Conservation (phyloP, 2,888 invertebrate genomes). For the Thalpophila matura region DNA sequence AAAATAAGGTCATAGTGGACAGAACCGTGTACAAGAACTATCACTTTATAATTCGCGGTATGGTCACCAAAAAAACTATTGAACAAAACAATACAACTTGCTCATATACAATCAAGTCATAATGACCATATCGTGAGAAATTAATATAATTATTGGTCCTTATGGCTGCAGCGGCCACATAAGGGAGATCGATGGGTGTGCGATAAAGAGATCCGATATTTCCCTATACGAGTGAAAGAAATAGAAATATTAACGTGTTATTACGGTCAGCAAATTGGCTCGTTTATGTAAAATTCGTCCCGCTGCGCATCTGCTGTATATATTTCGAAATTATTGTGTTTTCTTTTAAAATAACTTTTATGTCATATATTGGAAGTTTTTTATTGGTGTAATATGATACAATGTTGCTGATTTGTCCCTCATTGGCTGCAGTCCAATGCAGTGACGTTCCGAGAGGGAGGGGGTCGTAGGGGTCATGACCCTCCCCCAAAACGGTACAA, state of each 20-base stretch:
- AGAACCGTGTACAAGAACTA: conserved; percentile 8
- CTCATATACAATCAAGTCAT: conserved; percentile 75
- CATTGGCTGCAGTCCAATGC: background rate
- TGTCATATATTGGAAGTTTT: conserved; percentile 15
- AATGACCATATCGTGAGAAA: conserved; percentile 80
- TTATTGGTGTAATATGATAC: background rate
- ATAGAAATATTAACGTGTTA: conserved; percentile 68
- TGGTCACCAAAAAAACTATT: conserved; percentile 59
- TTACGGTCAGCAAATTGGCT: conserved; percentile 81
- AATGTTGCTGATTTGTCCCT: background rate
- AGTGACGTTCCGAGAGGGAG: too few relatives aligned
- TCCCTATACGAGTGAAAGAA: conserved; percentile 22
- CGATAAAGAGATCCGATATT: conserved; percentile 63
- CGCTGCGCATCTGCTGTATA: conserved; percentile 60
- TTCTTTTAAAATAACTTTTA: conserved; percentile 37
- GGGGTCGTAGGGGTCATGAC: too few relatives aligned
- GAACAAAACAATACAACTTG: conserved; percentile 64
- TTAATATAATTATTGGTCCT: conserved; percentile 84
- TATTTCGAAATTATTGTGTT: conserved; percentile 46
- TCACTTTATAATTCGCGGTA: conserved; percentile 28
- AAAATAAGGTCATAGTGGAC: background rate
- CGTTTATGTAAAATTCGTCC: conserved; percentile 80
- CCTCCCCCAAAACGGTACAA: too few relatives aligned
- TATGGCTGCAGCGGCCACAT: conserved; percentile 69
- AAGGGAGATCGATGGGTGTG: conserved; percentile 61